Evolutionary conservation across 2,113 vertebrate genomes (phyloP).

Genomic region (Phyllostomus discolor): DNA sequence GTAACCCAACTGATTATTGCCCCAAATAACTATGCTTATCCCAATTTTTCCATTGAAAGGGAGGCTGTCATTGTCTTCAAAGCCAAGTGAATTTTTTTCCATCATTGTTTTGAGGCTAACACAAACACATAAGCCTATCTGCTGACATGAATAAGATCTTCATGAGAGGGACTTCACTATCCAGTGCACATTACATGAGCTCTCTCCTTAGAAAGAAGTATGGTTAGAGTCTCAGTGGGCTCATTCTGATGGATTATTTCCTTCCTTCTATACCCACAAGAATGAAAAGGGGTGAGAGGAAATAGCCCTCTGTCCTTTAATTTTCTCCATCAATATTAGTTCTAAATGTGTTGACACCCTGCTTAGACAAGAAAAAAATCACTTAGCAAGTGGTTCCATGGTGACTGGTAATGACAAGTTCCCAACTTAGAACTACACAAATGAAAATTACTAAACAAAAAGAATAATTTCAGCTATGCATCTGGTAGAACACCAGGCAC

Average conservation of each 20-base stretch:
- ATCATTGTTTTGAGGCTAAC: not conserved
- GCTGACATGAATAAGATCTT: not conserved
- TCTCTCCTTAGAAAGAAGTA: not conserved
- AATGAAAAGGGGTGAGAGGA: not conserved
- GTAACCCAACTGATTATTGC: not conserved
- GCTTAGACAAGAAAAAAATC: not conserved
- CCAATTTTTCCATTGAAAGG: slow-evolving; percentile 26
- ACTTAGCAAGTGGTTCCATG: not conserved
- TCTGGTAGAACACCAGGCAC: not conserved
- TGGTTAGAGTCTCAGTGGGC: not conserved
- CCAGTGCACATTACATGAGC: not conserved
- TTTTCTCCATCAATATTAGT: not conserved
- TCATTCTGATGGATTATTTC: not conserved
- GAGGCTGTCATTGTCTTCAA: slow-evolving; percentile 2
- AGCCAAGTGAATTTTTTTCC: not conserved
- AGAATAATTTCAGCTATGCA: not conserved
- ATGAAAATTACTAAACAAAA: not conserved
- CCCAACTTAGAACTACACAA: not conserved
- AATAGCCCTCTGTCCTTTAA: not conserved
- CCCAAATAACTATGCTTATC: not conserved
- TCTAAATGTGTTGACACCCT: not conserved
- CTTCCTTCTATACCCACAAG: not conserved
- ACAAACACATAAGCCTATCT: not conserved
- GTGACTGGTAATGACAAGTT: not conserved
- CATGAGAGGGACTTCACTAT: not conserved